phyloP scores from a whole-genome alignment of 2,113 vertebrate genomes.

The Zosterops japonicus region DNA sequence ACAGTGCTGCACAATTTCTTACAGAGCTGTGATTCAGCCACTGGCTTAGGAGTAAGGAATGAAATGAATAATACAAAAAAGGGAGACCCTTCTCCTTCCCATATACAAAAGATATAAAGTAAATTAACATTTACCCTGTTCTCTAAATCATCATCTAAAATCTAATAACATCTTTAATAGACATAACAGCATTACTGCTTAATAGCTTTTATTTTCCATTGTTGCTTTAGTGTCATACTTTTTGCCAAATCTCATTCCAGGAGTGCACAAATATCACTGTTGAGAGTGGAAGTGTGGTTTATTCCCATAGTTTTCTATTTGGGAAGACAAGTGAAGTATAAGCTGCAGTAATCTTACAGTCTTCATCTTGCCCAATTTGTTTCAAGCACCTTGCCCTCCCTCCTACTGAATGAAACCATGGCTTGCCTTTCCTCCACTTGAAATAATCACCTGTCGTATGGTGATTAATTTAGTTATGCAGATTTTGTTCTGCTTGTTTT shows the following conservation, averaged over 20 bases:
- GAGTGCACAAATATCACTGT: neutral
- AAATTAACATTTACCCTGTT: neutral
- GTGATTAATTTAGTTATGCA: neutral
- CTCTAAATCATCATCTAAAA: neutral
- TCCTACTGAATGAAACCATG: neutral
- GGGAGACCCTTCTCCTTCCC: neutral
- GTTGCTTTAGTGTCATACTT: neutral
- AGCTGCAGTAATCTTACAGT: neutral
- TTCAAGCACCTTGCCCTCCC: neutral
- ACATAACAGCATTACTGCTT: neutral
- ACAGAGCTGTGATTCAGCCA: neutral
- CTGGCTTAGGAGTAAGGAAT: neutral
- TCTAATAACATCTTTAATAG: neutral
- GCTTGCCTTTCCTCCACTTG: neutral
- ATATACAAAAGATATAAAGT: neutral
- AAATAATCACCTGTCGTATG: neutral
- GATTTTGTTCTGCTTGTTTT: neutral
- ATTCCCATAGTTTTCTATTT: neutral
- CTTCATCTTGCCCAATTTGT: neutral
- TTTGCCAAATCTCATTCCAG: neutral
- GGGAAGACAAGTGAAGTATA: neutral
- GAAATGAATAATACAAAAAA: neutral
- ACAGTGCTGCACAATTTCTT: neutral
- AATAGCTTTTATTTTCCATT: neutral
- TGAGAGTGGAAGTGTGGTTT: neutral